These are phyloP conservation scores for Distichodus sexfasciatus DNA, from an alignment of 2,797 vertebrate genomes.

Conservation along the genomic window DNA sequence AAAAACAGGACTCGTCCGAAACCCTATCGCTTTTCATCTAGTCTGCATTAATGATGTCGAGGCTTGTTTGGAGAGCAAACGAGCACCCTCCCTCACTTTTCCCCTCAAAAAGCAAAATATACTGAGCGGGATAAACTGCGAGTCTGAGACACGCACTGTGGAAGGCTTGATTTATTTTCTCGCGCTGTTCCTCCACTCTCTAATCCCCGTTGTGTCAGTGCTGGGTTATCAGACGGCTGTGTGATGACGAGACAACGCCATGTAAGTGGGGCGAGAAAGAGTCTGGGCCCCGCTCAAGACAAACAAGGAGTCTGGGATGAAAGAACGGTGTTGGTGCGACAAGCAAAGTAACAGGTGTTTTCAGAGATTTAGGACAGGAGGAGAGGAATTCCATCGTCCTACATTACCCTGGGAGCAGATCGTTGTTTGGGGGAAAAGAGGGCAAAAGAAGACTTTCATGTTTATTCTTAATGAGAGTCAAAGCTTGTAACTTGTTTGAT, in stretches of 20 bases:
- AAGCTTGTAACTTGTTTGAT: no score
- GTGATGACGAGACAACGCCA: constrained; percentile 58
- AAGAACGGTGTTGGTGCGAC: background rate
- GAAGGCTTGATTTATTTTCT: constrained; percentile 63
- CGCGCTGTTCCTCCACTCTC: constrained; percentile 52
- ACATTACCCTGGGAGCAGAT: constrained; percentile 58
- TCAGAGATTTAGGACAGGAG: constrained; percentile 64
- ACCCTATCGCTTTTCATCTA: constrained; percentile 64
- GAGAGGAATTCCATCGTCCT: constrained; percentile 61
- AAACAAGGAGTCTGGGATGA: constrained; percentile 29
- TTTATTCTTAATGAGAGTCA: no score
- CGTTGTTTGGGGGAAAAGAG: constrained; percentile 4
- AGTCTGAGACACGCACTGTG: constrained; percentile 51
- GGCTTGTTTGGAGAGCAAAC: constrained; percentile 63
- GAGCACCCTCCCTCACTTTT: constrained; percentile 48
- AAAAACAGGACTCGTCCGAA: constrained; percentile 59
- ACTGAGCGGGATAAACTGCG: constrained; percentile 49
- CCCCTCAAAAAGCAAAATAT: constrained; percentile 60
- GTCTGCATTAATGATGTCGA: constrained; percentile 63
- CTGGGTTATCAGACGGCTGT: constrained; percentile 32
- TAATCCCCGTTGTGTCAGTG: constrained; percentile 7
- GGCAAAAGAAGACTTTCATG: constrained; percentile 7
- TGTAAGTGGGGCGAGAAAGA: constrained; percentile 61
- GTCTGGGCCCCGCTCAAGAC: constrained; percentile 57
- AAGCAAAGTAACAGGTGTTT: constrained; percentile 70